Evolutionary conservation across 2,113 vertebrate genomes (phyloP), one percentile per base, ranked within the genome.

Genomic region (Eurystomus gularis): DNA sequence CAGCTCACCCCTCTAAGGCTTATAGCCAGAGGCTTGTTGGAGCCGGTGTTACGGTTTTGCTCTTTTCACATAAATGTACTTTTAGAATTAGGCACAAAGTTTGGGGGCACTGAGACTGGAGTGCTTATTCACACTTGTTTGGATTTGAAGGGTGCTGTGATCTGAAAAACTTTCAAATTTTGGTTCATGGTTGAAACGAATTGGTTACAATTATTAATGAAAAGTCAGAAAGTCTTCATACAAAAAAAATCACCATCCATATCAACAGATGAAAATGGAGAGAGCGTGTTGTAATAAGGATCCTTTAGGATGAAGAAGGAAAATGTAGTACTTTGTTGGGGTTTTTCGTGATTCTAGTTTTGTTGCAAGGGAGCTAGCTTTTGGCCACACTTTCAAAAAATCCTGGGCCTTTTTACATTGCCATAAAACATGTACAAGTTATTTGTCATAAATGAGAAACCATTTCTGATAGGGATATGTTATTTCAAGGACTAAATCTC

Each of bases 1-100:
- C 86, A 84, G 42, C 73, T 97, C 64, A 75, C 77, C 60, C 64
- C 83, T 95, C 69, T 69, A 68, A 95, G 88, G 52, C 65, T 87
- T 42, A n/a, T 93, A 94, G 89, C 89, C 54, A 51, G 86, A 89
- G 86, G 91, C 80, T 72, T 68, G 12, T 82, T 94, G 66, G 73
- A 94, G 44, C 57, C 75, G 69, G 33, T 40, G 5, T 87, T 93
- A 79, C 4, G 15, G 33, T 62, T 96, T 87, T 80, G 18, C 31
- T 55, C 18, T 39, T 94, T 72, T 52, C 37, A 40, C 66, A 89
- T 76, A 93, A 85, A 65, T 5, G 4, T 93, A 39, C 35, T 91
- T 93, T 87, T 90, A 85, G 89, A 84, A 85, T 75, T 82, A 76
- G 35, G 31, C 48, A 64, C 55, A 79, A 91, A 87, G 83, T 92